Conservation (phyloP, 2,797 vertebrate species). For the Nyctibius grandis region DNA sequence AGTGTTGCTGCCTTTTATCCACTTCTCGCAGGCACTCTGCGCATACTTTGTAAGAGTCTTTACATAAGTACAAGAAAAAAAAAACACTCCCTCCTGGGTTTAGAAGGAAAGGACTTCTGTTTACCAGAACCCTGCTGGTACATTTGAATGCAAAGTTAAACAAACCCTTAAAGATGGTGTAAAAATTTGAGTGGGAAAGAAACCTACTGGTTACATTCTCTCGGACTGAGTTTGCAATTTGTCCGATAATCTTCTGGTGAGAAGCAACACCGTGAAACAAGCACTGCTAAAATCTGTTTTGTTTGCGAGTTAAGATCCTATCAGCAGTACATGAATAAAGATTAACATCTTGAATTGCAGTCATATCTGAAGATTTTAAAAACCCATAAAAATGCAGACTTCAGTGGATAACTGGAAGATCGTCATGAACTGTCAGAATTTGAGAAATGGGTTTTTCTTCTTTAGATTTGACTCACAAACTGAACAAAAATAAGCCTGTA, state of each 20-base stretch:
- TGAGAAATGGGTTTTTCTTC: neutral
- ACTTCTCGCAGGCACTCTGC: neutral
- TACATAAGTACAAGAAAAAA: neutral
- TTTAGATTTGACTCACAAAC: neutral
- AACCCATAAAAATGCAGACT: conserved; percentile 3
- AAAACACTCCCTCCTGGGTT: neutral
- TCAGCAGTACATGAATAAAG: conserved; percentile 29
- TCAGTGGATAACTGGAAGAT: neutral
- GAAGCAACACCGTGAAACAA: conserved; percentile 5
- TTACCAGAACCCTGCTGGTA: neutral
- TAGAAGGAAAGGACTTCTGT: neutral
- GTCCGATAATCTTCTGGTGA: neutral
- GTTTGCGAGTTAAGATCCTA: conserved; percentile 40
- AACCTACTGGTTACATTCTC: neutral
- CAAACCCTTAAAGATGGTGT: neutral
- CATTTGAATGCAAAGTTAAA: conserved; percentile 13
- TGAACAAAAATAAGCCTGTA: neutral
- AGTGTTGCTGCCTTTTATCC: neutral
- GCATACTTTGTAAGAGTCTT: neutral
- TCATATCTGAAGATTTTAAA: conserved; percentile 14
- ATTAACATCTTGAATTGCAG: conserved; percentile 28
- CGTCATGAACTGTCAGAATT: neutral
- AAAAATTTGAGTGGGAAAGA: neutral
- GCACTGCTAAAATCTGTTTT: conserved; percentile 29
- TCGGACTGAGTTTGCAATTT: neutral